Percentiles rank a stretch among this genome's conserved stretches.
These are phyloP conservation scores for Drosophila atroscutellata DNA, from an alignment of 2,888 invertebrate genomes.

Conservation along the genomic window DNA sequence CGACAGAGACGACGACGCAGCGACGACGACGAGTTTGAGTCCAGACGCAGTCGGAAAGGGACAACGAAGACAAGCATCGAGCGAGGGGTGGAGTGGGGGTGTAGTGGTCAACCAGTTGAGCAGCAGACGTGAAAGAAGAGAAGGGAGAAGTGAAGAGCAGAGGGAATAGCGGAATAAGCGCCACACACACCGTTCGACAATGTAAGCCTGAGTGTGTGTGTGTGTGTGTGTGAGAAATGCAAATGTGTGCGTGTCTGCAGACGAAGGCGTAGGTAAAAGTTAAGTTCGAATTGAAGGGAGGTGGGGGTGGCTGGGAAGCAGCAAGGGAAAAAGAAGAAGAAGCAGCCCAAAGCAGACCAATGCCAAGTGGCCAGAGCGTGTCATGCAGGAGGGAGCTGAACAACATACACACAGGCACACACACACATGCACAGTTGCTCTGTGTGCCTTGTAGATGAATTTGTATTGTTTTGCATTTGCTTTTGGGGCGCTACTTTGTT, in stretches of 20 bases:
- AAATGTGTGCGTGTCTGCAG: conserved; percentile 66
- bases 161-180: conserved; percentile 46
- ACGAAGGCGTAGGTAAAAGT: conserved; percentile 13
- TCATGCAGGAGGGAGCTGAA: conserved; percentile 38
- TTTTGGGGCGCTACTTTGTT: conserved; percentile 79
- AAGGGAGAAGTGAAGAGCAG: conserved; percentile 16
- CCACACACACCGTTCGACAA: conserved; percentile 61
- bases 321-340: conserved; percentile 27
- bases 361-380: conserved; percentile 56
- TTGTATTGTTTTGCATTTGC: conserved; percentile 81
- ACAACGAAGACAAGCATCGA: neutral
- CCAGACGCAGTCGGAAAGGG: conserved; percentile 51
- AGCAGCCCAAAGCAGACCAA: conserved; percentile 50
- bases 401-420: conserved; percentile 23
- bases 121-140: conserved; percentile 36
- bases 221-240: conserved; percentile 60
- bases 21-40: conserved; percentile 17
- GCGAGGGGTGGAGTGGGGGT: neutral
- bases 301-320: conserved; percentile 6
- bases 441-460: conserved; percentile 70
- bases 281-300: conserved; percentile 1
- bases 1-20: conserved; percentile 17
- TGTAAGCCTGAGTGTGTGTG: neutral
- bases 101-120: conserved; percentile 59
- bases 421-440: conserved; percentile 24